Evolutionary conservation across 2,113 vertebrate genomes (phyloP).

Genomic region (Rissa tridactyla): DNA sequence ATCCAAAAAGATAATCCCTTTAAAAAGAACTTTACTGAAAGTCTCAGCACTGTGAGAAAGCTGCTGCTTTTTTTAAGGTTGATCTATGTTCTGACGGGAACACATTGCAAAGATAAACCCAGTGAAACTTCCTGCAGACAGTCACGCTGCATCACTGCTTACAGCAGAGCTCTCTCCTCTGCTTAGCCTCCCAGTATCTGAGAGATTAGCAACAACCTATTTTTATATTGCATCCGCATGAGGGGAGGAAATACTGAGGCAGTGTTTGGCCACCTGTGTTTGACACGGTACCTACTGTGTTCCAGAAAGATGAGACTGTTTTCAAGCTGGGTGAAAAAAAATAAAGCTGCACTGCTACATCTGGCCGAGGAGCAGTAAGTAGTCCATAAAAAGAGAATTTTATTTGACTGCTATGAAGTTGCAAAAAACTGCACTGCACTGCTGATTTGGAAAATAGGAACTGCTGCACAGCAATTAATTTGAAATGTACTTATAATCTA

Average conservation of each 20-base stretch:
- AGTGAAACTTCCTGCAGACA: background rate
- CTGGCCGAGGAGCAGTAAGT: background rate
- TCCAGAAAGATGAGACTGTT: background rate
- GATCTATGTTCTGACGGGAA: background rate
- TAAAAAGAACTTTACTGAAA: background rate
- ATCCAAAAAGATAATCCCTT: background rate
- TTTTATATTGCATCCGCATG: conserved; percentile 36
- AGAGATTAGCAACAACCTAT: conserved; percentile 62
- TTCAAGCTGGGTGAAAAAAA: background rate
- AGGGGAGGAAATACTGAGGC: conserved; percentile 22
- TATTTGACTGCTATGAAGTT: background rate
- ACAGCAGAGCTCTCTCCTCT: background rate
- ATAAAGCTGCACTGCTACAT: background rate
- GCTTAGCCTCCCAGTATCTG: background rate
- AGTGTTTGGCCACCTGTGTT: background rate
- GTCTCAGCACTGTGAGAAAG: background rate
- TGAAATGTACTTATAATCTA: background rate
- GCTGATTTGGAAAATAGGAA: background rate
- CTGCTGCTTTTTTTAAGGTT: background rate
- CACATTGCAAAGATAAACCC: background rate
- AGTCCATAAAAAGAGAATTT: background rate
- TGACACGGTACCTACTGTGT: background rate
- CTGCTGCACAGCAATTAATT: background rate
- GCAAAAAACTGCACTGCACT: background rate
- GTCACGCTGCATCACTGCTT: conserved; percentile 1